Base-by-base conservation (phyloP, 2,797 vertebrate species). In the Spinibarbus caldwelli region DNA sequence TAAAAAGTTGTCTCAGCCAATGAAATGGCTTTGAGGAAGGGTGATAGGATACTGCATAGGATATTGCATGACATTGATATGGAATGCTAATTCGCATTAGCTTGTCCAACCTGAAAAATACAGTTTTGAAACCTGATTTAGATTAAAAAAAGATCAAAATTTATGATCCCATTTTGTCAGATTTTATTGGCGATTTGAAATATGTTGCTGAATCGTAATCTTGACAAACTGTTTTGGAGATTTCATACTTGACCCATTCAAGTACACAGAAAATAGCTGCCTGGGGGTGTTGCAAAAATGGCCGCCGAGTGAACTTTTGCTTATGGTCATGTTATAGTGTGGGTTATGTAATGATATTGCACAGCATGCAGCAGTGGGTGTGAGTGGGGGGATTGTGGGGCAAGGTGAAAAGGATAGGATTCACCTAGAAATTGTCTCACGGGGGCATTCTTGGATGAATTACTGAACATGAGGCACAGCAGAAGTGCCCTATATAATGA, bases 401-500 rank as follows among this genome's bases (percentile, higher is more conserved):
- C 38, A 34, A n/a, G 83, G 66, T 78, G 19, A 84, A 68, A 85
- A 85, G 49, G 67, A 72, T 72, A 72, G 52, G 80, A 85, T 49
- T 85, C 77, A 85, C 67, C 38, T 78, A 72, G 77, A 62, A 47
- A 70, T 62, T 21, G 54, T 80, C 77, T 29, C 76, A 80, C 47
- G 26, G 49, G 70, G 70, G 15, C 68, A 76, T 38, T n/a, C 49
- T 38, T 49, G 59, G 64, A 85, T 80, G 47, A 88, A 82, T 81
- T 41, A 31, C 79, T 73, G 54, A 72, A 62, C 54, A 43, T 52
- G 38, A 64, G 67, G 43, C 67, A 67, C 73, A 79, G 73, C 52
- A 52, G 14, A 82, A 59, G 57, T 77, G 62, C 52, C 36, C 80
- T 82, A 82, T 72, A 62, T 82, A 79, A 57, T 79, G 41, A 45